These are phyloP conservation scores for Manis javanica DNA, from an alignment of 2,797 vertebrate species.

Conservation along the genomic window DNA sequence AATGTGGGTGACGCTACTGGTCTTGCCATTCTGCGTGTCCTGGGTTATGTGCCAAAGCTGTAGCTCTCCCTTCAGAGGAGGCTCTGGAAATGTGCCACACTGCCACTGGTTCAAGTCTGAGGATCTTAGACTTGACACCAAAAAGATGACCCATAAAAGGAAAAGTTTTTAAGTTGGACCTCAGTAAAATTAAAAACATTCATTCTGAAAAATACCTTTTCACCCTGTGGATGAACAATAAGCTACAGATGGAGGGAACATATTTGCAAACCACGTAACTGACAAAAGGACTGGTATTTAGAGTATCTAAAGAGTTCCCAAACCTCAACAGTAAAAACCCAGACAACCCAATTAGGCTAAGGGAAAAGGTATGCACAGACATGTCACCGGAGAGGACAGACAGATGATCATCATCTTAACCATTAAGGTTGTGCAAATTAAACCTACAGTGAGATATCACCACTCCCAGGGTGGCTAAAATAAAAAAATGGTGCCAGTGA, in stretches of 20 bases:
- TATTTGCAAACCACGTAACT: conserved; percentile 29
- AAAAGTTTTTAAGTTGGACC: conserved; percentile 15
- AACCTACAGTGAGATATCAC: not conserved
- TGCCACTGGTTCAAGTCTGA: not conserved
- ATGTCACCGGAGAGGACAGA: not conserved
- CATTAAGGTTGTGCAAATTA: not conserved
- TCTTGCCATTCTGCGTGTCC: not conserved
- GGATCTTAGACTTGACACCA: not conserved
- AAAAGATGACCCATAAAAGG: conserved; percentile 1
- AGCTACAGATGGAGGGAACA: conserved; percentile 38
- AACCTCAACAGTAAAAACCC: not conserved
- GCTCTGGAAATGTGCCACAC: not conserved
- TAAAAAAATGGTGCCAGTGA: not conserved
- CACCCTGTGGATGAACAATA: conserved; percentile 53
- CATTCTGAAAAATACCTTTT: conserved; percentile 52
- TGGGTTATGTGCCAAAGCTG: not conserved
- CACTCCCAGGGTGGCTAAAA: not conserved
- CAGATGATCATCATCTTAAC: not conserved
- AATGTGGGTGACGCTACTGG: not conserved
- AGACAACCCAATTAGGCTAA: not conserved
- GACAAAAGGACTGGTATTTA: conserved; percentile 24
- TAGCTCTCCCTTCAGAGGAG: not conserved
- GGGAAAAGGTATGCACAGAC: not conserved
- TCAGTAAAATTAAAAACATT: conserved; percentile 54
- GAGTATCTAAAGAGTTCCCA: conserved; percentile 32